Evolutionary conservation across 2,888 invertebrate species (phyloP).

Genomic region (Hartigia nigra): DNA sequence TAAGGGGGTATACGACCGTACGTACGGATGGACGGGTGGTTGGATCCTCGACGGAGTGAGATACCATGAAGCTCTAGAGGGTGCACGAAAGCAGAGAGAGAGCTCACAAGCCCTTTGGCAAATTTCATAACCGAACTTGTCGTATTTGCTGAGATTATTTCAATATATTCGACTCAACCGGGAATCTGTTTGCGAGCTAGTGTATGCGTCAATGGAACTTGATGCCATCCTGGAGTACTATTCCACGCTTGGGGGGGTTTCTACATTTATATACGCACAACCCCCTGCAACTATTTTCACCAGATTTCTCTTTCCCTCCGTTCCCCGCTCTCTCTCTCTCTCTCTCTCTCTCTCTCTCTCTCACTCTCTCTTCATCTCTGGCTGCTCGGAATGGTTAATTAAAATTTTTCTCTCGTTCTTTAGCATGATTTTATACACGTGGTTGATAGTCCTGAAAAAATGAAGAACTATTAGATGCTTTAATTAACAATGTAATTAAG

Average conservation of each 20-base stretch:
- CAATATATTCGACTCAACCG: constrained; percentile 65
- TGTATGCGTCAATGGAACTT: constrained; percentile 66
- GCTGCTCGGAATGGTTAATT: no score
- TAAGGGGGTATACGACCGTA: constrained; percentile 29
- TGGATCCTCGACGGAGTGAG: constrained; percentile 26
- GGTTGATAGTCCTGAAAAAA: background rate
- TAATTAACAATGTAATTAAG: background rate
- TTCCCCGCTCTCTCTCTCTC: background rate
- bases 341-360: no score
- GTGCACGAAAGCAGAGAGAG: constrained; percentile 45
- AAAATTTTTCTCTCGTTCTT: background rate
- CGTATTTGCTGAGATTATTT: constrained; percentile 67
- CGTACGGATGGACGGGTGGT: constrained; percentile 19
- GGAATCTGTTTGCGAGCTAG: constrained; percentile 64
- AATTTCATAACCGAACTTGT: constrained; percentile 67
- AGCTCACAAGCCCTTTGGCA: constrained; percentile 65
- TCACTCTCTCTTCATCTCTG: no score
- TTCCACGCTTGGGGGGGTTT: background rate
- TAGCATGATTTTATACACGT: no score
- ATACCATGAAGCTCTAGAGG: constrained; percentile 21
- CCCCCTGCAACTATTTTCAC: background rate
- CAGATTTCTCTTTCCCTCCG: background rate
- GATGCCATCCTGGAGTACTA: constrained; percentile 16
- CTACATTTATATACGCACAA: background rate
- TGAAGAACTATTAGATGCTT: background rate